phyloP scores from a whole-genome alignment of 1,140 invertebrate species.

The Eriosoma lanigerum region DNA sequence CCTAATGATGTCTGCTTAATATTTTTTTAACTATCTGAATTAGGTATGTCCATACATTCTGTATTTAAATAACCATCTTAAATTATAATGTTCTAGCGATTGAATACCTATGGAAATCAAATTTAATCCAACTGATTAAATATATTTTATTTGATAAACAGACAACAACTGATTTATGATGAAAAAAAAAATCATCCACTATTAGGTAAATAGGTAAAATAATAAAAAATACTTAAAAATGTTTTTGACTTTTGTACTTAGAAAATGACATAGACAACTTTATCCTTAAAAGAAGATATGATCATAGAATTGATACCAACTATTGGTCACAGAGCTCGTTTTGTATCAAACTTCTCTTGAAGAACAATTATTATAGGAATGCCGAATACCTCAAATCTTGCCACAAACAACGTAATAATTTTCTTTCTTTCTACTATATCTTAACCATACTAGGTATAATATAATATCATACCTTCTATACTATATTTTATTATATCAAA shows the following conservation, averaged over 20 bases:
- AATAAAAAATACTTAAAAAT: background rate
- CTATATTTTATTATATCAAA: background rate
- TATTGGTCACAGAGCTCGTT: background rate
- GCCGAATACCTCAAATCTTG: background rate
- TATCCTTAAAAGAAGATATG: background rate
- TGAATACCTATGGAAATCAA: background rate
- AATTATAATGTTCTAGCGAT: background rate
- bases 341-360: background rate
- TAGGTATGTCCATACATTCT: background rate
- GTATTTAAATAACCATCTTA: slow-evolving; percentile 3
- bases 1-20: no score
- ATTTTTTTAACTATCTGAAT: no score
- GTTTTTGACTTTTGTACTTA: background rate
- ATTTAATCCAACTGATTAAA: no score
- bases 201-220: background rate
- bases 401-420: background rate
- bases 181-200: no score
- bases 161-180: no score
- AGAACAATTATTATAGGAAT: background rate
- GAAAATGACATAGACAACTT: slow-evolving; percentile 1
- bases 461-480: background rate
- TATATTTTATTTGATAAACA: background rate
- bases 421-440: background rate
- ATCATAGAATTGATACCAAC: background rate
- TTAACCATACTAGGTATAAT: background rate